Evolutionary conservation across 2,113 vertebrate species (phyloP).

Genomic region (Antigone vipio): DNA sequence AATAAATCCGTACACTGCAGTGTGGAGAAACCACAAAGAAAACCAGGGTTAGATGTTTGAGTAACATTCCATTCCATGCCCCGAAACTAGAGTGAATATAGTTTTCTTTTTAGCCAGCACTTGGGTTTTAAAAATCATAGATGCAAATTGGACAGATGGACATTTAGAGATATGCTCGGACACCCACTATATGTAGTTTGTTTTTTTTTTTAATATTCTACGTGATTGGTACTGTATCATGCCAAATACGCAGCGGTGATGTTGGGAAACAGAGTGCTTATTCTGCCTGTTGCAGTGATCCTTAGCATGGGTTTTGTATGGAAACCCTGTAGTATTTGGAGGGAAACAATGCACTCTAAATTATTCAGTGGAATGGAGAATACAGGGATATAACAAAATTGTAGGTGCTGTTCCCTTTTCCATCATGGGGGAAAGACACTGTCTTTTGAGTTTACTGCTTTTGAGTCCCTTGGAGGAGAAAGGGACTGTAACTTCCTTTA

Average conservation of each 20-base stretch:
- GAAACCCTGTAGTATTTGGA: neutral
- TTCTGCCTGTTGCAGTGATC: neutral
- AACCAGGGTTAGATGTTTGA: neutral
- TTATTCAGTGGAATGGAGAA: neutral
- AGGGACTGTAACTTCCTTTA: neutral
- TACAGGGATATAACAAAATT: neutral
- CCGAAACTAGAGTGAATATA: neutral
- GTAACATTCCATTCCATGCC: neutral
- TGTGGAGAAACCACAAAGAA: neutral
- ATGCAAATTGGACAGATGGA: neutral
- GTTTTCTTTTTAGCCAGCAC: neutral
- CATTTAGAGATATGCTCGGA: neutral
- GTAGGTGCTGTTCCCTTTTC: neutral
- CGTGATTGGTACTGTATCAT: rapidly evolving
- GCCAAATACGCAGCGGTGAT: neutral
- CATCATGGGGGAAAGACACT: neutral
- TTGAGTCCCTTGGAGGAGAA: neutral
- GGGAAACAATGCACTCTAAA: neutral
- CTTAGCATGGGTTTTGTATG: neutral
- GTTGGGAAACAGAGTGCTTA: neutral
- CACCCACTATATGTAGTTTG: neutral
- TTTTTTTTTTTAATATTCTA: neutral
- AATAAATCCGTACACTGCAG: neutral
- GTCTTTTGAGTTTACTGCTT: neutral
- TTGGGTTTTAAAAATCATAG: neutral